phyloP scores from a whole-genome alignment of 2,888 invertebrate genomes.

The Microplitis deprimator region DNA sequence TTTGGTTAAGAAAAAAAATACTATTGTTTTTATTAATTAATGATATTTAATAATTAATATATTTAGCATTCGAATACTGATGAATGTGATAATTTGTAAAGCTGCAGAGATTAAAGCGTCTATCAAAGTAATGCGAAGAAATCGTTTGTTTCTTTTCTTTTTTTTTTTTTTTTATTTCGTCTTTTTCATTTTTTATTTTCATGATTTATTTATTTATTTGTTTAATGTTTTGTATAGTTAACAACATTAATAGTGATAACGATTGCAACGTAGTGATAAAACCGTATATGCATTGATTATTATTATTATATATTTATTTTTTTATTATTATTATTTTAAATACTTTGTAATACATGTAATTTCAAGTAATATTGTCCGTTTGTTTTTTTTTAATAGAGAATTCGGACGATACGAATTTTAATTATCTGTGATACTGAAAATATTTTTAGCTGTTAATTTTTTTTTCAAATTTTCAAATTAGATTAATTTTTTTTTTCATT shows the following conservation, averaged over 20 bases:
- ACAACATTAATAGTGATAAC: constrained; percentile 27
- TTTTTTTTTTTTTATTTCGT: constrained; percentile 32
- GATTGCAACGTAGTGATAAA: constrained; percentile 6
- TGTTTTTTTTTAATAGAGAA: neutral
- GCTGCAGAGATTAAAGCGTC: neutral
- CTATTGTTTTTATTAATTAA: neutral
- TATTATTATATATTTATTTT: constrained; percentile 13
- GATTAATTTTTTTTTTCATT: neutral
- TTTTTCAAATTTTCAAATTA: neutral
- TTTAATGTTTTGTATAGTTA: constrained; percentile 18
- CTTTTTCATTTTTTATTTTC: constrained; percentile 20
- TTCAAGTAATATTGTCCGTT: constrained; percentile 37
- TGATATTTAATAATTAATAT: neutral
- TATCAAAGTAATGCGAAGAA: neutral
- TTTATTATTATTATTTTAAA: neutral
- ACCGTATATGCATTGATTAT: neutral
- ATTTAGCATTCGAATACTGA: neutral
- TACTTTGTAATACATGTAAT: constrained; percentile 1
- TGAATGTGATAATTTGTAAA: neutral
- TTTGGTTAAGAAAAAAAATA: no score
- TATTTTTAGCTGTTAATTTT: neutral
- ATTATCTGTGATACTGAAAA: neutral
- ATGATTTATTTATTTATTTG: constrained; percentile 1
- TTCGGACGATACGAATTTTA: constrained; percentile 4
- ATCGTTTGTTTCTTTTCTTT: constrained; percentile 28